phyloP scores from a whole-genome alignment of 2,797 vertebrate genomes.

The Acipenser ruthenus region DNA sequence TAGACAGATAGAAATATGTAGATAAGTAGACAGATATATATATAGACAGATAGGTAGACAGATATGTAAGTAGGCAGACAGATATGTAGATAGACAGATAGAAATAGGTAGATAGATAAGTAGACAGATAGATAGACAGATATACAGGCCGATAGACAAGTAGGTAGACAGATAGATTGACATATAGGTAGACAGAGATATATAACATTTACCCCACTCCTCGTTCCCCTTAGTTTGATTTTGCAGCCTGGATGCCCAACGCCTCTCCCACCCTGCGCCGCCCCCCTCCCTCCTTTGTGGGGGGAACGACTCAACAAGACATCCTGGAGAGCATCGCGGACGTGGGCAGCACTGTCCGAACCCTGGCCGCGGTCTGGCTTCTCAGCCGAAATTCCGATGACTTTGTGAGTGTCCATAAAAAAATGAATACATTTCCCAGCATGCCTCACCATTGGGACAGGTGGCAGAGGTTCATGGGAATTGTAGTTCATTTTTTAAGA shows the following conservation, averaged over 20 bases:
- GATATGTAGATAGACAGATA: too few relatives aligned
- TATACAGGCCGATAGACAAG: too few relatives aligned
- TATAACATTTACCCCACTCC: too few relatives aligned
- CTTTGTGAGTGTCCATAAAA: constrained; percentile 36
- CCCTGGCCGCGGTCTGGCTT: constrained; percentile 30
- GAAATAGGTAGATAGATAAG: too few relatives aligned
- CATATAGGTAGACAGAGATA: too few relatives aligned
- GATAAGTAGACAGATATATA: too few relatives aligned
- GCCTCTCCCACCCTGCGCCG: constrained; percentile 42
- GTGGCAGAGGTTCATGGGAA: neutral
- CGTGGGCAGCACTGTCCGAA: constrained; percentile 39
- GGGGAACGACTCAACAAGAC: constrained; percentile 41
- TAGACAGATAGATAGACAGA: too few relatives aligned
- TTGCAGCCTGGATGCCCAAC: constrained; percentile 56
- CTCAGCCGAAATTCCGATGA: constrained; percentile 47
- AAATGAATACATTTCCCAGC: neutral
- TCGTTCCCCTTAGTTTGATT: constrained; percentile 51
- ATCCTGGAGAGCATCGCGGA: constrained; percentile 56
- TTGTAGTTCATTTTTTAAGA: neutral
- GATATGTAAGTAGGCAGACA: too few relatives aligned
- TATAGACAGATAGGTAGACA: too few relatives aligned
- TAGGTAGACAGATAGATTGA: too few relatives aligned
- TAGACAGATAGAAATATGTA: too few relatives aligned
- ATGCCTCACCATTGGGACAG: neutral
- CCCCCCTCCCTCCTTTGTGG: constrained; percentile 56